Conservation (phyloP, 2,797 vertebrate species). For the Silurus aristotelis region DNA sequence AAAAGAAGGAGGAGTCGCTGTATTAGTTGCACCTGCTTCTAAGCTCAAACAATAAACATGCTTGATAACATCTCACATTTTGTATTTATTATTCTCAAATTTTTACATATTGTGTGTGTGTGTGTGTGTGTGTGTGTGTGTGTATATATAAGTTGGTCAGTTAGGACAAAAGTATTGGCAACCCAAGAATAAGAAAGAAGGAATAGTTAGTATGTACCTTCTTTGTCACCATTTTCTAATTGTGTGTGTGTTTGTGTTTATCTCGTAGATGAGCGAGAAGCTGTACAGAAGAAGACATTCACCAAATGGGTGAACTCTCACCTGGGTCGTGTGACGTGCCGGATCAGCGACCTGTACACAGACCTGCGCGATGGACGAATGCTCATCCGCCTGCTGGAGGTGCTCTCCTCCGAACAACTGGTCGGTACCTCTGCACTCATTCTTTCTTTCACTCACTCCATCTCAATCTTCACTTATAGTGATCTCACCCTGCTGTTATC, state of each 20-base stretch:
- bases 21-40: too few relatives aligned
- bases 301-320: constrained; percentile 98
- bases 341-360: constrained; percentile 90
- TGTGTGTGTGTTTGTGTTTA: background rate
- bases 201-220: too few relatives aligned
- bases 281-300: constrained; percentile 95
- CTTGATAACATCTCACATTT: too few relatives aligned
- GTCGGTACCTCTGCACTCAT: constrained; percentile 73
- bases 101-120: too few relatives aligned
- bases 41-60: too few relatives aligned
- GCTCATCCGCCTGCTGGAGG: constrained; percentile 90
- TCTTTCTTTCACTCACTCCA: constrained; percentile 12
- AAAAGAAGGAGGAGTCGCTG: too few relatives aligned
- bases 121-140: too few relatives aligned
- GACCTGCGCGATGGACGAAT: constrained; percentile 91
- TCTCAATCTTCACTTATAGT: background rate
- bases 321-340: constrained; percentile 87
- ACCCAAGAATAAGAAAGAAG: too few relatives aligned
- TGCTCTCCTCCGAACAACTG: constrained; percentile 91
- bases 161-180: too few relatives aligned
- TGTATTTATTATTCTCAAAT: too few relatives aligned
- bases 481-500: background rate
- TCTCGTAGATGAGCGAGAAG: constrained; percentile 87
- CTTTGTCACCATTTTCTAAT: too few relatives aligned
- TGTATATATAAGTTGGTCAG: too few relatives aligned